phyloP scores from a whole-genome alignment of 2,888 invertebrate species.

The Chorisops tibialis region DNA sequence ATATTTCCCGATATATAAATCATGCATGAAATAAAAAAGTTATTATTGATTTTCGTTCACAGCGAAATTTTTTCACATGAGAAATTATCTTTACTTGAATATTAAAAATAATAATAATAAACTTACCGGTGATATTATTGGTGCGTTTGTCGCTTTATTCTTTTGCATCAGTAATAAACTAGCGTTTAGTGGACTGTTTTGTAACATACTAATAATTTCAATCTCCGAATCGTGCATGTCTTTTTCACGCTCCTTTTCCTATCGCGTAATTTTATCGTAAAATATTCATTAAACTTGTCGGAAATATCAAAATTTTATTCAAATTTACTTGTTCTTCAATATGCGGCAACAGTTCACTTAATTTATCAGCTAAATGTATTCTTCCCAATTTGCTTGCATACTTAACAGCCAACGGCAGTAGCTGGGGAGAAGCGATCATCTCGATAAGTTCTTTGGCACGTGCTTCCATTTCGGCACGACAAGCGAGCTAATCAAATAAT shows the following conservation, averaged over 20 bases:
- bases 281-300: constrained; percentile 1
- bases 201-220: constrained; percentile 39
- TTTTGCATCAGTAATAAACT: constrained; percentile 31
- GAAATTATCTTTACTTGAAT: too few relatives aligned
- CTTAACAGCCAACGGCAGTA: constrained; percentile 81
- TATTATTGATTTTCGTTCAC: too few relatives aligned
- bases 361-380: constrained; percentile 73
- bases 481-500: constrained; percentile 65
- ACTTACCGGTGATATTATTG: constrained; percentile 37
- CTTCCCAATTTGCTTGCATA: constrained; percentile 79
- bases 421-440: constrained; percentile 70
- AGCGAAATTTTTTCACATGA: too few relatives aligned
- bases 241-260: constrained; percentile 41
- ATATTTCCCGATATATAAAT: too few relatives aligned
- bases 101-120: too few relatives aligned
- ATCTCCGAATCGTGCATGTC: constrained; percentile 42
- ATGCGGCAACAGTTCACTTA: constrained; percentile 60
- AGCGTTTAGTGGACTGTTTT: constrained; percentile 37
- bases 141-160: constrained; percentile 33
- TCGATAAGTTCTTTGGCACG: constrained; percentile 84
- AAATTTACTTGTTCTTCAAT: constrained; percentile 43
- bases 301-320: not conserved
- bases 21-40: too few relatives aligned
- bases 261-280: not conserved
- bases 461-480: constrained; percentile 77